phyloP scores from a whole-genome alignment of 2,797 vertebrate genomes.

The Gymnothorax reevesii region DNA sequence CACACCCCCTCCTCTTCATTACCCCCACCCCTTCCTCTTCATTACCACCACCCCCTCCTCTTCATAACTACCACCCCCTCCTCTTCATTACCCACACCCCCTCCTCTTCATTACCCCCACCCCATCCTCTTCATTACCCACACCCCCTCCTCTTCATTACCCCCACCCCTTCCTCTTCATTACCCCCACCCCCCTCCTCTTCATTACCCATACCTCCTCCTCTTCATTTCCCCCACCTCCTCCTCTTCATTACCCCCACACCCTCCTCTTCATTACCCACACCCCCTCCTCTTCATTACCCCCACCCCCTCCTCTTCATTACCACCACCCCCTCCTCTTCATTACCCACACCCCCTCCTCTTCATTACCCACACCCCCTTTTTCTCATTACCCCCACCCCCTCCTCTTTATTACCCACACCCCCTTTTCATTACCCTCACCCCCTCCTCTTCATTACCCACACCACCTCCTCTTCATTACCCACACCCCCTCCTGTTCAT shows the following conservation, averaged over 20 bases:
- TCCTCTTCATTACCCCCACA: not conserved
- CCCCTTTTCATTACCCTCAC: slow-evolving; percentile 21
- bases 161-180: not conserved
- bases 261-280: slow-evolving; percentile 38
- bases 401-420: not conserved
- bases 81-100: not conserved
- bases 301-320: slow-evolving; percentile 39
- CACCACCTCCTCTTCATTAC: slow-evolving; percentile 44
- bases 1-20: slow-evolving; percentile 43
- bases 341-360: slow-evolving; percentile 32
- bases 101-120: slow-evolving; percentile 30
- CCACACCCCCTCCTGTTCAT: not conserved
- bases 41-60: slow-evolving; percentile 31
- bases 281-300: not conserved
- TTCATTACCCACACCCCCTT: slow-evolving; percentile 24
- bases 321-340: not conserved
- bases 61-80: not conserved
- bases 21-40: not conserved
- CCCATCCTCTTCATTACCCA: not conserved
- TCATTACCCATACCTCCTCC: slow-evolving; percentile 32
- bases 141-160: slow-evolving; percentile 44
- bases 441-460: not conserved
- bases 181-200: slow-evolving; percentile 10
- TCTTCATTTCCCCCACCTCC: not conserved
- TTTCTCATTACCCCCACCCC: not conserved